Evolutionary conservation across 1,140 invertebrate genomes (phyloP).

Genomic region (Solenopsis invicta): DNA sequence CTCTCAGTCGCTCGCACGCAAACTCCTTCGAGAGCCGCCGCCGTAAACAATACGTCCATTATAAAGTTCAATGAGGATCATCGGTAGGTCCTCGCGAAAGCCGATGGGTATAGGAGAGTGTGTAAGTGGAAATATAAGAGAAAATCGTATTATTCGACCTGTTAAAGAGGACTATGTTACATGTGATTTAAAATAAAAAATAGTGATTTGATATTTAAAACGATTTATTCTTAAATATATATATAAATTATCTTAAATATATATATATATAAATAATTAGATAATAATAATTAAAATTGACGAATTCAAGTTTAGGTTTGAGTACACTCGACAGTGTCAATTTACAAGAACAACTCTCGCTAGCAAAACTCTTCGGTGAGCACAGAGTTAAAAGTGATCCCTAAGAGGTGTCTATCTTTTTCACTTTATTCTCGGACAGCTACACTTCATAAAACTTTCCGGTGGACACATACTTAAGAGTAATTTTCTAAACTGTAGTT

Average conservation of each 20-base stretch:
- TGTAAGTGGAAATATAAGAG: constrained; percentile 13
- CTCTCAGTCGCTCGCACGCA: constrained; percentile 51
- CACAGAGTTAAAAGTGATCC: constrained; percentile 40
- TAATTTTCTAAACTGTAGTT: constrained; percentile 41
- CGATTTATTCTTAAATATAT: not conserved
- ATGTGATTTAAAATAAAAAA: not conserved
- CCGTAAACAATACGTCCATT: constrained; percentile 52
- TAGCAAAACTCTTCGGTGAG: constrained; percentile 46
- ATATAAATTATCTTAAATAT: too few relatives aligned
- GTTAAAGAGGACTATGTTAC: not conserved
- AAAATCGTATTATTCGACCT: not conserved
- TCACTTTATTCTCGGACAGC: constrained; percentile 24
- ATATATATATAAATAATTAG: not conserved
- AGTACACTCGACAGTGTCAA: constrained; percentile 36
- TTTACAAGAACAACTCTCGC: constrained; percentile 43
- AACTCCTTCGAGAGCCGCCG: constrained; percentile 46
- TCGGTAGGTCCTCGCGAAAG: constrained; percentile 11
- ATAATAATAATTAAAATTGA: not conserved
- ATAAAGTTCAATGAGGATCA: constrained; percentile 51
- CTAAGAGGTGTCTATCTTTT: constrained; percentile 38
- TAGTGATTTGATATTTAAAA: not conserved
- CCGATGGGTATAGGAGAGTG: not conserved
- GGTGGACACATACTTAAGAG: constrained; percentile 20
- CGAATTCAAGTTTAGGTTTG: not conserved
- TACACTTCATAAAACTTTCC: constrained; percentile 34